Base-by-base conservation (phyloP, 2,888 invertebrate species). In the Leptinotarsa tumamoca region DNA sequence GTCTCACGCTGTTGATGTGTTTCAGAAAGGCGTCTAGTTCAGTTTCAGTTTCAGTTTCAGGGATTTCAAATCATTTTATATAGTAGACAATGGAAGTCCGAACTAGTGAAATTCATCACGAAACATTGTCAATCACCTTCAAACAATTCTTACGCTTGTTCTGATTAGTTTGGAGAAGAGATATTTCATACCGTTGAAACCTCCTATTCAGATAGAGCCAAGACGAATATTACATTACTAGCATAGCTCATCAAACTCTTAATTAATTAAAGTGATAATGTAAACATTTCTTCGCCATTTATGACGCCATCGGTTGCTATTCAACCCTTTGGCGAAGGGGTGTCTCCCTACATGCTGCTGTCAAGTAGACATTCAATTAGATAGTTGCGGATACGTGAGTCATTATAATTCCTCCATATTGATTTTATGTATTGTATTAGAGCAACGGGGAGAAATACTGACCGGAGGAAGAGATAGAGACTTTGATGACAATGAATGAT, bases 201-300 rank as follows among this genome's bases (percentile, higher is more conserved):
- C 58, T 1, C 3, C 58, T 14, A 23, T 15, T 18, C 54, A 13
- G 10, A 18, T 18, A 18, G n/a, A 54, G 3, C 23, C 21, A 18
- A 58, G 56, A 21, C 27, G 58, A 58, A 58, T 58, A 58, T 58
- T 27, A 58, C 23, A 21, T 23, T 17, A 23, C 23, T 14, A 15
- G 23, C 72, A 61, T 71, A 43, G 72, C 75, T 75, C 67, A 51
- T 72, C 72, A 72, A 74, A 75, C 78, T 77, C 73, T 68, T 67
- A 80, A 80, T 80, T 75, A 80, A 73, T 78, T 77, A 78, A 78
- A 78, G 75, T 80, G 78, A 74, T 75, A 80, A 78, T 72, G 72
- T 71, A 80, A 80, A 80, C 77, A 79, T 68, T 78, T 75, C 72
- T 78, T 69, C 73, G 67, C 33, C 77, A 76, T 76, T 78, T 76